Conservation (phyloP, 2,888 invertebrate genomes). For the Eilema griseolum region DNA sequence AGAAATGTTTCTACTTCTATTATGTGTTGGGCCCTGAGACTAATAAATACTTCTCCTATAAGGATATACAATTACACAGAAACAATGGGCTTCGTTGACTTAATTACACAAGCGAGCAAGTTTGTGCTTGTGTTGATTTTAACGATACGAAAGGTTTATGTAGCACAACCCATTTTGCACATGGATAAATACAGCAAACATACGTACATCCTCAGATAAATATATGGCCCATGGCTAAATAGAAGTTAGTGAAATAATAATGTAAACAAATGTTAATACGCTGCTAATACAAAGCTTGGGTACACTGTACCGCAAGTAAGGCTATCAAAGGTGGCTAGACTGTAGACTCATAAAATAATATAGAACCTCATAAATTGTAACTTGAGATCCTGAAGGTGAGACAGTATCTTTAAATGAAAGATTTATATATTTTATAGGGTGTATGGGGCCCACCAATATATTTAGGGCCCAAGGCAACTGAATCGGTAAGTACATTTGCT, state of each 20-base stretch:
- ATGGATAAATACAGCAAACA: conserved; percentile 22
- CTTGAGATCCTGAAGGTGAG: not conserved
- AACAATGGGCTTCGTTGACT: conserved; percentile 1
- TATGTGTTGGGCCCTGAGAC: not conserved
- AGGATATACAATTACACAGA: not conserved
- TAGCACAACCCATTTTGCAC: conserved; percentile 16
- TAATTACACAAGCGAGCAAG: not conserved
- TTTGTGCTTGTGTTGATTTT: conserved; percentile 11
- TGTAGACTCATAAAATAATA: conserved; percentile 2
- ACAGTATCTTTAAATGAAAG: not conserved
- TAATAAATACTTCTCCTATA: not conserved
- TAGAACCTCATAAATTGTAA: not conserved
- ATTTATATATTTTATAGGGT: not conserved
- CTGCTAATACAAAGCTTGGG: not conserved
- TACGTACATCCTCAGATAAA: conserved; percentile 9
- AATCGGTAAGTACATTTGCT: not conserved
- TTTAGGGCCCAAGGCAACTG: not conserved
- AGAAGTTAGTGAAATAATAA: conserved; percentile 7
- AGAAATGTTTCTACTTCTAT: not conserved
- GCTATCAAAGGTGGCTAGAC: not conserved
- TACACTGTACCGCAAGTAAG: not conserved
- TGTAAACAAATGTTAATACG: not conserved
- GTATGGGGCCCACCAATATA: not conserved
- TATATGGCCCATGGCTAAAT: conserved; percentile 8
- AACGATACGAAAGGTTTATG: conserved; percentile 12